Percentiles rank a stretch among this genome's conserved stretches.
Conservation (phyloP, 1,140 invertebrate species). For the Parasteatoda tepidariorum region DNA sequence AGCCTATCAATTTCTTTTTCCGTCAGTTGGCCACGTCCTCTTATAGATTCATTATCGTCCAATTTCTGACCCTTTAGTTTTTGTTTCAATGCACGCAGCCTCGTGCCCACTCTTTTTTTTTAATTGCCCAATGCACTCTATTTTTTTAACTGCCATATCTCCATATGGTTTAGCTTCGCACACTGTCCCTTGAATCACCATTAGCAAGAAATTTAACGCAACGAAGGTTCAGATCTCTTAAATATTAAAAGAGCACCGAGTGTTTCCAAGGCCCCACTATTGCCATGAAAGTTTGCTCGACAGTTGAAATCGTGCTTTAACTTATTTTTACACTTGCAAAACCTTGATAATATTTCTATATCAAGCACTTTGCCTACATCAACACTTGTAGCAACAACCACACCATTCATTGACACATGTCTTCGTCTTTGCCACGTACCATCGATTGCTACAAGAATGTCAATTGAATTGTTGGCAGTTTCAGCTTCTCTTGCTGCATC, state of each 20-base stretch:
- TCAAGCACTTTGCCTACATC: slow-evolving; percentile 62
- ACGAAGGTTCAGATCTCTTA: slow-evolving; percentile 8
- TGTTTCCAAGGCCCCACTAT: slow-evolving; percentile 58
- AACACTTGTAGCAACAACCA: slow-evolving; percentile 55
- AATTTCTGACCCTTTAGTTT: background rate
- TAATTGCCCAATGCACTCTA: background rate
- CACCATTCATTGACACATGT: slow-evolving; percentile 60
- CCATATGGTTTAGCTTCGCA: background rate
- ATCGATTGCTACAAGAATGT: slow-evolving; percentile 51
- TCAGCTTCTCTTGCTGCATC: background rate
- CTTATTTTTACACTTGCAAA: slow-evolving; percentile 46
- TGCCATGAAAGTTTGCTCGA: slow-evolving; percentile 40
- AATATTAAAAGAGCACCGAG: slow-evolving; percentile 53
- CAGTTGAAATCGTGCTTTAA: background rate
- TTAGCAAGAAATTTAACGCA: background rate
- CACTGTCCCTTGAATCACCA: background rate
- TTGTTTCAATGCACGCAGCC: background rate
- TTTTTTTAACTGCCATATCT: background rate
- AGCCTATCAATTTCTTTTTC: background rate
- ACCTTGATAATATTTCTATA: slow-evolving; percentile 46
- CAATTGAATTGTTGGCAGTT: background rate
- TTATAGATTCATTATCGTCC: background rate
- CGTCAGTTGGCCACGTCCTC: background rate
- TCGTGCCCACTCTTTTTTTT: background rate
- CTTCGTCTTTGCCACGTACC: slow-evolving; percentile 61